A percentile compares a stretch with the other conserved stretches of the same genome.
Conservation (phyloP, 2,888 invertebrate species). For the Chrysina gloriosa region DNA sequence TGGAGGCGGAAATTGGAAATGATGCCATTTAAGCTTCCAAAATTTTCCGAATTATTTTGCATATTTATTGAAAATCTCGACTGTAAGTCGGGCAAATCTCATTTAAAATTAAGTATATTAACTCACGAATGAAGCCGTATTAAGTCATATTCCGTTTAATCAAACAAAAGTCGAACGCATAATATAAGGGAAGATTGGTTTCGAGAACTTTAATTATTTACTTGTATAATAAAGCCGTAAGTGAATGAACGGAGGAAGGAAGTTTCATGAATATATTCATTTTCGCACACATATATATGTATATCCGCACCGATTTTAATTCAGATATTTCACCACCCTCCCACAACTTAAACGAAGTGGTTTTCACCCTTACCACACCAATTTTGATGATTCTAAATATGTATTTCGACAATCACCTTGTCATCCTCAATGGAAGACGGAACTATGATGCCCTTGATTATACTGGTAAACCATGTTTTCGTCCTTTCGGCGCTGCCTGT, state of each 20-base stretch:
- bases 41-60: no score
- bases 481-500: no score
- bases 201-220: slow-evolving; percentile 23
- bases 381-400: no score
- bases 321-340: not conserved
- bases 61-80: no score
- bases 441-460: no score
- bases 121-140: not conserved
- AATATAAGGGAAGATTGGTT: slow-evolving; percentile 6
- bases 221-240: slow-evolving; percentile 1
- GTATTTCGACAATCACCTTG: no score
- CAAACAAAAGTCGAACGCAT: slow-evolving; percentile 12
- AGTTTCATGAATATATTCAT: slow-evolving; percentile 23
- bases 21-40: no score
- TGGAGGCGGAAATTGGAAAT: no score
- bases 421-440: not conserved
- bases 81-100: not conserved
- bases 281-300: not conserved
- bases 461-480: no score
- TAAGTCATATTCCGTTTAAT: not conserved
- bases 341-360: not conserved
- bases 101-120: not conserved
- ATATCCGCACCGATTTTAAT: not conserved
- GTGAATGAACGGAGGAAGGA: not conserved
- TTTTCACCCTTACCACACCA: no score